Evolutionary conservation across 2,797 vertebrate species (phyloP), one percentile per base, ranked within the genome.

Genomic region (Gambusia yucatana): DNA sequence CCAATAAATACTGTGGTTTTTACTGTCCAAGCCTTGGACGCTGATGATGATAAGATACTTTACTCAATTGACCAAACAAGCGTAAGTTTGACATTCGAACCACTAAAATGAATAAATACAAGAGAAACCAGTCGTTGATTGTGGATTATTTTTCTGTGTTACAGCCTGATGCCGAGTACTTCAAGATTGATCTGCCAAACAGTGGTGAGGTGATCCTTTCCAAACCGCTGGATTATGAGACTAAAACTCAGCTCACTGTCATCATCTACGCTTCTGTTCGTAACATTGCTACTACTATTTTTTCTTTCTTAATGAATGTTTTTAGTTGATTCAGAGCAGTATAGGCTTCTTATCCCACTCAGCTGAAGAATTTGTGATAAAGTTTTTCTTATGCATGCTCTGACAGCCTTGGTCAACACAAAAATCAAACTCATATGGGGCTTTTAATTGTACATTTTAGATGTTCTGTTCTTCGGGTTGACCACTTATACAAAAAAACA

Each of bases 141-240:
- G 39, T 44, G 76, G 44, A 75, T 72, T 41, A 52, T 86, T 20
- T 77, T 28, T 89, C 39, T 87, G 50, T 87, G 85, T 76, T 85
- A 47, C 84, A 97, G 97, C 95, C 96, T 47, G 96, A 97, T 72
- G 95, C 95, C 3, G 87, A 91, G 28, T 96, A 96, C 81, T 97
- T 97, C 90, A 96, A 91, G 84, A 85, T 97, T 72, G 95, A 96
- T 81, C 92, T 96, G 28, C 97, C 96, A 36, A 96, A 96, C 94
- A 97, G 96, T 2, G 97, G 97, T 28, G 93, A 94, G 63, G 95
- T 97, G 77, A 86, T 96, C 71, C 93, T 97, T 79, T 93, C 95
- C 46, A 95, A 95, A 57, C 90, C 95, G 11, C 85, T 97, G 10
- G 96, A 97, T 89, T 97, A 96, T 76, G 97, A 97, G 93, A 96